Base-by-base conservation (phyloP, 2,888 invertebrate genomes). In the Polydesmus complanatus region DNA sequence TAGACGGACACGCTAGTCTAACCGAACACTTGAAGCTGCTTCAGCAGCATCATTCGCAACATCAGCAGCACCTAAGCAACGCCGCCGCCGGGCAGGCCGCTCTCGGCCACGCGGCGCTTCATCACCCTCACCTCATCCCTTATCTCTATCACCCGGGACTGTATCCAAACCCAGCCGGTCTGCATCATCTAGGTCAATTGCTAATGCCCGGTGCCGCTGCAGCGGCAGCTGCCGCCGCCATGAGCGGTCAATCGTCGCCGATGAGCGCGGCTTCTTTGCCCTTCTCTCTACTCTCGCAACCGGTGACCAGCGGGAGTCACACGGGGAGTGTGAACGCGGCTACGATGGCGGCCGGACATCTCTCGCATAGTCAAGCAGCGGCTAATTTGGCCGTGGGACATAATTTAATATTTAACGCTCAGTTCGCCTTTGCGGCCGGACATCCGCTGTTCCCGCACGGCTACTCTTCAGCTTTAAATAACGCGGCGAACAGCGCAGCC, bases 131-230 rank as follows among this genome's bases (percentile, higher is more conserved):
- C 74, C 79, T 88, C 72, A 78, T 94, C 72, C 93, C 94, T 67
- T 94, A 94, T 79, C 83, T 95, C 59, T 94, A 93, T 75, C 91
- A 91, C 47, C 88, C 84, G 56, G 89, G 90, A 37, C 78, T 93
- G 65, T 93, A 92, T 77, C 87, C 74, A 11, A 87, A 67, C 81
- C 48, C 51, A 11, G 59, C 60, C 14, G 62, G 55, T 19, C 58
- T 61, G 22, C 63, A 58, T 54, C 62, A 58, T 25, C 55, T 62
- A 37, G 56, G 62, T 27, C 63, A 60, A 51, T 52, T 59, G 23
- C 56, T 51, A 49, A 60, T 60, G 65, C 66, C 61, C 51, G 65
- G 52, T 18, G 51, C 56, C 3, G 63, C 64, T 21, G 59, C 63
- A 51, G 60, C 56, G 55, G 27, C 62, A 18, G 63, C 64, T 19